phyloP scores from a whole-genome alignment of 2,888 invertebrate species.

The Anthoptus insignis region DNA sequence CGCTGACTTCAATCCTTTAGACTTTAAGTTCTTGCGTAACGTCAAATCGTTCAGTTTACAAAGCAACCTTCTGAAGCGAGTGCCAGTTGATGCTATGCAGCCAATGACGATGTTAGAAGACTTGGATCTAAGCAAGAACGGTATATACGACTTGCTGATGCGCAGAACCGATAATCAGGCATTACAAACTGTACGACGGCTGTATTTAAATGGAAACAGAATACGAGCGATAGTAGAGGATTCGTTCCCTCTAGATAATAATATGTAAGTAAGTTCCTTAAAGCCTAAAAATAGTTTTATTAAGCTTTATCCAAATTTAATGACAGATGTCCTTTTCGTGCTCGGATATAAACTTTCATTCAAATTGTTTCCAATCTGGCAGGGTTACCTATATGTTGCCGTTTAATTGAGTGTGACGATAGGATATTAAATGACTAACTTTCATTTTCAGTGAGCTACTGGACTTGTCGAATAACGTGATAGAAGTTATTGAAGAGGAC shows the following conservation, averaged over 20 bases:
- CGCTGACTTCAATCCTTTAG: conserved; percentile 67
- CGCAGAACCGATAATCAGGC: conserved; percentile 61
- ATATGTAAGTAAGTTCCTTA: conserved; percentile 73
- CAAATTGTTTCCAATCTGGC: too few species aligned
- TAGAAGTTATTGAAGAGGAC: conserved; percentile 76
- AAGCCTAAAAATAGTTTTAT: too few species aligned
- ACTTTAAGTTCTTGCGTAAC: conserved; percentile 69
- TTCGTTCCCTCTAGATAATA: conserved; percentile 72
- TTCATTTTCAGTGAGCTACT: conserved; percentile 71
- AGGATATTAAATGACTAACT: too few species aligned
- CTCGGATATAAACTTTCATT: too few species aligned
- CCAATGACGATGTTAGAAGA: conserved; percentile 72
- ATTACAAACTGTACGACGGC: conserved; percentile 66
- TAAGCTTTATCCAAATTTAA: too few species aligned
- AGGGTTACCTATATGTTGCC: too few species aligned
- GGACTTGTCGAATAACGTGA: conserved; percentile 79
- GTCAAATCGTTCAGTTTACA: conserved; percentile 78
- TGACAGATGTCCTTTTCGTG: too few species aligned
- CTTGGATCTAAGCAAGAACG: conserved; percentile 83
- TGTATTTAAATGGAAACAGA: conserved; percentile 83
- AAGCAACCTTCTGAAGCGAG: conserved; percentile 72
- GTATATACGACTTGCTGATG: conserved; percentile 70
- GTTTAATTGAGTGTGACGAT: too few species aligned
- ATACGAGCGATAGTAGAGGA: conserved; percentile 74
- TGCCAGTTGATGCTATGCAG: conserved; percentile 72